These are phyloP conservation scores for Siderastrea siderea DNA, from an alignment of 92 coral and sea anemone species.

Conservation along the genomic window DNA sequence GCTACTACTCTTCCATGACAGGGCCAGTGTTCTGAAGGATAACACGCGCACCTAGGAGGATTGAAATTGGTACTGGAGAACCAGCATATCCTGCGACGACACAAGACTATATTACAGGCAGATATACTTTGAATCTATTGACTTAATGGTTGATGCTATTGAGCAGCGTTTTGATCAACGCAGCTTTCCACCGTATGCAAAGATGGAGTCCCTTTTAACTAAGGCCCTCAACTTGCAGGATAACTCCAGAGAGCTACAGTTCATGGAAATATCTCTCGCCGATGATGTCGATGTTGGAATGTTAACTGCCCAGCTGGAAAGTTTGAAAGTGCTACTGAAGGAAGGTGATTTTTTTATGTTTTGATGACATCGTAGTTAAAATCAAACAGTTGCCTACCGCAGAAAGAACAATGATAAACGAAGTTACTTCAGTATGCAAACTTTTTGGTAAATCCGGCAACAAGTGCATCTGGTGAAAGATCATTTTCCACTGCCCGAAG, in stretches of 20 bases:
- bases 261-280: conserved; percentile 40
- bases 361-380: conserved; percentile 11
- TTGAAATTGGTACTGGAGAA: not conserved
- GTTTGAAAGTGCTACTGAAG: conserved; percentile 17
- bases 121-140: not conserved
- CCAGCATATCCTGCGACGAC: not conserved
- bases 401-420: conserved; percentile 2
- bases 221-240: conserved; percentile 48
- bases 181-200: conserved; percentile 62
- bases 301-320: conserved; percentile 18
- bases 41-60: not conserved
- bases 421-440: conserved; percentile 42
- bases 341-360: conserved; percentile 28
- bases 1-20: not conserved
- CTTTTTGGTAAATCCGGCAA: conserved; percentile 73
- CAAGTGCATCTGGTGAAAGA: conserved; percentile 76
- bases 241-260: conserved; percentile 54
- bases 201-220: conserved; percentile 68
- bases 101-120: not conserved
- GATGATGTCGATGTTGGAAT: conserved; percentile 57
- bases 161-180: conserved; percentile 80
- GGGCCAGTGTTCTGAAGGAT: not conserved
- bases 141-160: conserved; percentile 69
- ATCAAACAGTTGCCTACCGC: not conserved
- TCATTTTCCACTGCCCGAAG: conserved; percentile 78